phyloP scores from a whole-genome alignment of 2,888 invertebrate species.

The Blera fallax region DNA sequence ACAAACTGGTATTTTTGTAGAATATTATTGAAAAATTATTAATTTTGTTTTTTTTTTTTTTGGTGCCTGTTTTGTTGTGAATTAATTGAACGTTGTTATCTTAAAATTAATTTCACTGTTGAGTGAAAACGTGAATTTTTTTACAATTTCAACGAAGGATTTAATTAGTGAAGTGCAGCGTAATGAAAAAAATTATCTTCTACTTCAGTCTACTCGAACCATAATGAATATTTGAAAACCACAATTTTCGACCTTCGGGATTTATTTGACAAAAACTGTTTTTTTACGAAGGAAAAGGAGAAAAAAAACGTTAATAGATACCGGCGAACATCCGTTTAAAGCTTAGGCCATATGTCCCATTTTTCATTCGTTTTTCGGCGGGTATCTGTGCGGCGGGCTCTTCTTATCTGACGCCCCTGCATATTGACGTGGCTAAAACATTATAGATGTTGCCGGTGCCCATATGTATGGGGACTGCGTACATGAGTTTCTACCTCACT shows the following conservation, averaged over 20 bases:
- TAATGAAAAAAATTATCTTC: background rate
- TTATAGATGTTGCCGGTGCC: no score
- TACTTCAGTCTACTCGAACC: background rate
- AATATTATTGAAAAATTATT: slow-evolving; percentile 25
- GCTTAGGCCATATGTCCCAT: no score
- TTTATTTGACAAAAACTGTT: no score
- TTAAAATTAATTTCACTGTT: background rate
- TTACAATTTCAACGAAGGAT: background rate
- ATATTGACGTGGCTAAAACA: no score
- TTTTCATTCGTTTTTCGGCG: no score
- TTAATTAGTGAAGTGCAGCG: background rate
- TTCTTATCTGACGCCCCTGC: no score
- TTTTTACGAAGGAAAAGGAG: no score
- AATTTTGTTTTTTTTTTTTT: background rate
- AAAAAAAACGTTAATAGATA: no score
- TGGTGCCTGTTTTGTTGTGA: background rate
- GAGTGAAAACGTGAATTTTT: background rate
- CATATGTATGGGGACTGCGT: no score
- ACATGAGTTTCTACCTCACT: no score
- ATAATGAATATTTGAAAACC: background rate
- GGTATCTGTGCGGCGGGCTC: no score
- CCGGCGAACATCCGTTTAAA: no score
- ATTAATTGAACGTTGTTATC: background rate
- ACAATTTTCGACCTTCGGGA: background rate
- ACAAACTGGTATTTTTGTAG: slow-evolving; percentile 30